These are phyloP conservation scores for Oryzias curvinotus DNA, from an alignment of 2,113 vertebrate genomes.

Conservation along the genomic window DNA sequence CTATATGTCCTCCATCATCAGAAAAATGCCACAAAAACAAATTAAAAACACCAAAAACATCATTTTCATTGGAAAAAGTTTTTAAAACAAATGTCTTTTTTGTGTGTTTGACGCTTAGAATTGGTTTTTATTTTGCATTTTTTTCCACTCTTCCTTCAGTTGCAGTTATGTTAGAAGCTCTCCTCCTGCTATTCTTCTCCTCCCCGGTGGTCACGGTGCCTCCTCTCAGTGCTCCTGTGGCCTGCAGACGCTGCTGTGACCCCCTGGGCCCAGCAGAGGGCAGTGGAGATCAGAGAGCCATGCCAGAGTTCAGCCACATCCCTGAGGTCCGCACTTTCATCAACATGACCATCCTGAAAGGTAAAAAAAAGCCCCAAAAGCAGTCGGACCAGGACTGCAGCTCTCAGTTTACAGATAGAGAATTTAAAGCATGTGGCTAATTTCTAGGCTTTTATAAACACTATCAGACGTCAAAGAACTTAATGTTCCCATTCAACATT, in stretches of 20 bases:
- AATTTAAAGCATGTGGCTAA: background rate
- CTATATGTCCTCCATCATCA: no score
- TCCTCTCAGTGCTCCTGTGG: slow-evolving; percentile 51
- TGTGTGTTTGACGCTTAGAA: no score
- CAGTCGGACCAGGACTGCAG: no score
- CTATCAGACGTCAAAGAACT: background rate
- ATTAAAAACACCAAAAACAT: no score
- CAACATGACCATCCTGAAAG: slow-evolving; percentile 88
- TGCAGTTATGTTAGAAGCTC: slow-evolving; percentile 60
- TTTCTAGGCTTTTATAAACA: background rate
- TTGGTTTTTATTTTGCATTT: no score
- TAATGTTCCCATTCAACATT: background rate
- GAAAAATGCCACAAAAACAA: no score
- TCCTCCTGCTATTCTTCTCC: slow-evolving; percentile 53
- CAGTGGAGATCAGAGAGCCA: background rate
- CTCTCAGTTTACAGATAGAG: background rate
- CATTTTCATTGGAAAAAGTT: no score
- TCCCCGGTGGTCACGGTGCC: slow-evolving; percentile 58
- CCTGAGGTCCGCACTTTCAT: slow-evolving; percentile 88
- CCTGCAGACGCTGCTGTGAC: slow-evolving; percentile 86
- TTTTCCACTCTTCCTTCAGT: slow-evolving; percentile 22
- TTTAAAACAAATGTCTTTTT: no score
- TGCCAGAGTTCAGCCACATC: slow-evolving; percentile 39
- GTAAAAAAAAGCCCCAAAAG: background rate
- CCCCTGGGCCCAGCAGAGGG: slow-evolving; percentile 67